Evolutionary conservation across 2,888 invertebrate species (phyloP), one percentile per base, ranked within the genome.

Genomic region (Halictus ligatus): DNA sequence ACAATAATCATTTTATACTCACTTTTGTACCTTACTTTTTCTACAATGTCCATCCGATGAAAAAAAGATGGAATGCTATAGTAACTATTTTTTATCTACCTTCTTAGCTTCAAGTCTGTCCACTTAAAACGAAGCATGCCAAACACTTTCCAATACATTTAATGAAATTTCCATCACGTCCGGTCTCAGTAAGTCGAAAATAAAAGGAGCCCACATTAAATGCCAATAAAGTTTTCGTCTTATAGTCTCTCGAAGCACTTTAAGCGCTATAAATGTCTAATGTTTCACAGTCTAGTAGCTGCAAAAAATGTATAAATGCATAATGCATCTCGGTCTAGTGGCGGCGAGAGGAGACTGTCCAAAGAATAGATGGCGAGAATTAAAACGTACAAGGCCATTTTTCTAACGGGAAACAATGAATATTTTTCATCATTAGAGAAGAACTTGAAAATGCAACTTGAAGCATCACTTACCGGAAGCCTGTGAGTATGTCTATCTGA

Each of bases 271-370:
- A 60, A 60, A 60, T 29, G 25, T 25, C 25, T 60, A 60, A 13
- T 60, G 60, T 25, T 13, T 25, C 60, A 29, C 13, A 60, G 60
- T 60, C 25, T 25, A 60, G 60, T 60, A 25, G 60, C 46, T 43
- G 48, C 21, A 69, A 82, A 80, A 78, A 75, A 71, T 40, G 54
- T n/a, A 54, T n/a, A n/a, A 54, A 54, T n/a, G 10, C 54, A 54
- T 54, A 54, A 54, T 54, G 21, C 54, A 54, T 21, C 54, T 54
- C 54, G n/a, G 54, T 54, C 21, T 54, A 54, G 54, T n/a, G n/a
- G n/a, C n/a, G n/a, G n/a, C n/a, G 21, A 54, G n/a, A n/a, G 21
- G 54, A 54, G 54, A n/a, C n/a, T 54, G n/a, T 10, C n/a, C 10
- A n/a, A n/a, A 54, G 54, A 54, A 54, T 21, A 8, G 21, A 21